Percentiles rank a stretch among this genome's conserved stretches.
Conservation (phyloP, 2,113 vertebrate genomes). For the Odontophorus gujanensis region DNA sequence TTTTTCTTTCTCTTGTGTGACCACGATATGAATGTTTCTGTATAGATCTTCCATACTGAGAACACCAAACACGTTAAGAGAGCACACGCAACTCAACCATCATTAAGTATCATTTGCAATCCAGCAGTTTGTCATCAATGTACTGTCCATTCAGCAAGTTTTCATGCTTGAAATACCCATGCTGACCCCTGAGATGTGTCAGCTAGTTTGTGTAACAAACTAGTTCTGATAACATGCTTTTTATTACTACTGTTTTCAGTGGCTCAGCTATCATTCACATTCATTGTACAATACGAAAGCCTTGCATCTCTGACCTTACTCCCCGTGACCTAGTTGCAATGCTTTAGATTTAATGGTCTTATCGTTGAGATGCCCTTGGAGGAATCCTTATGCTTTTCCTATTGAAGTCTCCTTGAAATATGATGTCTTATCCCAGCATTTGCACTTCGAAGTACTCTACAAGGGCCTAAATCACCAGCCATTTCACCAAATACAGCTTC, state of each 20-base stretch:
- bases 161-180: conserved; percentile 42
- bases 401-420: neutral
- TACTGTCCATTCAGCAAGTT: conserved; percentile 45
- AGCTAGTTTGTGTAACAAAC: conserved; percentile 56
- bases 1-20: neutral
- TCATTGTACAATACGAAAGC: neutral
- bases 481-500: neutral
- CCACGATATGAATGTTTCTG: neutral
- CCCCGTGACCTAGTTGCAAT: conserved; percentile 9
- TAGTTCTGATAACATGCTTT: conserved; percentile 21
- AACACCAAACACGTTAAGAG: neutral
- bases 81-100: neutral
- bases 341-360: conserved; percentile 44
- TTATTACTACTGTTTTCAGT: neutral
- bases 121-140: neutral
- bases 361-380: conserved; percentile 54
- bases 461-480: neutral
- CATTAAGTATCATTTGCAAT: conserved; percentile 34
- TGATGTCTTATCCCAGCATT: neutral
- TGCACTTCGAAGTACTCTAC: neutral
- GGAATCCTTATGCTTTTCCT: neutral
- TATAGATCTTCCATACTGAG: neutral
- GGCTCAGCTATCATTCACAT: conserved; percentile 27
- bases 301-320: conserved; percentile 52
- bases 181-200: conserved; percentile 33